Conservation (phyloP, 1,140 invertebrate genomes). For the Eriocheir sinensis region DNA sequence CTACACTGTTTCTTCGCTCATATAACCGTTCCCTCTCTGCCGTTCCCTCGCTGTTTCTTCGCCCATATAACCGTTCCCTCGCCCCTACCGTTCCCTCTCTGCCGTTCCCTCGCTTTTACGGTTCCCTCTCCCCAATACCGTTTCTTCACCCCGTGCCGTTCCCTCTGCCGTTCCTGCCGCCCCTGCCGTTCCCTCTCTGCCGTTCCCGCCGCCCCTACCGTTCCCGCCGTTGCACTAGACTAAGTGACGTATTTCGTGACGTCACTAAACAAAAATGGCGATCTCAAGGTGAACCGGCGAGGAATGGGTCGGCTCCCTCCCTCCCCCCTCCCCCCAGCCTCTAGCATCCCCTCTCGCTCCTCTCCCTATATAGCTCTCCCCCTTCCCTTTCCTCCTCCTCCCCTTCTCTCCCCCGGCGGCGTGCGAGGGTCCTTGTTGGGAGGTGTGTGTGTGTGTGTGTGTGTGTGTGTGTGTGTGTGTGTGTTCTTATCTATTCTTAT, state of each 20-base stretch:
- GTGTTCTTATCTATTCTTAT: no score
- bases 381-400: neutral
- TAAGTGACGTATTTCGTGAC: conserved; percentile 57
- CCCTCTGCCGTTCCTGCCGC: neutral
- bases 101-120: no score
- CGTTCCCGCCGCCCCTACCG: neutral
- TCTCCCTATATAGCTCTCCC: neutral
- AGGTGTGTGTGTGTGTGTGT: no score
- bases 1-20: no score
- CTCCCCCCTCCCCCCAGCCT: neutral
- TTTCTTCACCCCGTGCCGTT: no score
- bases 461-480: no score
- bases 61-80: no score
- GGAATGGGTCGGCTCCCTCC: neutral
- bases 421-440: neutral
- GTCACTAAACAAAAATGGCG: conserved; percentile 67
- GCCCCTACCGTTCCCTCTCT: no score
- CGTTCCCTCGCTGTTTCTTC: no score
- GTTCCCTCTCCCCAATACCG: no score
- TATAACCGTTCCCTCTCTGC: no score
- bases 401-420: neutral
- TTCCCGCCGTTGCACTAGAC: neutral
- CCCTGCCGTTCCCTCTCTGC: neutral
- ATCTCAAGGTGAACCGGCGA: conserved; percentile 62
- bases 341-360: neutral